Evolutionary conservation across 2,888 invertebrate genomes (phyloP), one percentile per base, ranked within the genome.

Genomic region (Drosophila fungiperda): DNA sequence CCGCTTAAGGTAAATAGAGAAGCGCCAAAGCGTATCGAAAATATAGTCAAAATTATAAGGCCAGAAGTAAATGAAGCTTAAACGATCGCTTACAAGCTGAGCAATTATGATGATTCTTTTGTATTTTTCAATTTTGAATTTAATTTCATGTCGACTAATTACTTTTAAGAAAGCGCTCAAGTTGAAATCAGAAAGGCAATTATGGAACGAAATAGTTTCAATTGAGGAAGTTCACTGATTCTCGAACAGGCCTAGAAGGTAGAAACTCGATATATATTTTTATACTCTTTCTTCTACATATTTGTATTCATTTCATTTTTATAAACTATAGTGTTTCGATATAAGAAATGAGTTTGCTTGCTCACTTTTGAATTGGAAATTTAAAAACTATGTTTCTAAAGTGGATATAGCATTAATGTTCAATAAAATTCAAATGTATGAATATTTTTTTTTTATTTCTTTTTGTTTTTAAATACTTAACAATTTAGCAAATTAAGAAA

Each of bases 161-260:
- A 15, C n/a, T 7, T 15, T 23, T 0, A 15, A 23, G 23, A 23
- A 48, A 11, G 33, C 12, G 40, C 42, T 32, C 1, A 26, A 20
- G 32, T 33, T 52, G 11, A 32, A 63, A 50, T 52, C 50, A 59
- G 26, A 29, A 33, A 33, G 12, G 49, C 42, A 73, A 73, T 54
- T 73, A 59, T 72, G 73, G 32, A n/a, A 33, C 49, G 63, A 40
- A 38, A 33, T 63, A 49, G 29, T 38, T 35, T 40, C 26, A 62
- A 75, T 63, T 75, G 23, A 32, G 57, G 40, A 42, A 57, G 42
- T 58, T 26, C 12, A 45, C 15, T 26, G 54, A 40, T 48, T 42
- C 58, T 20, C 42, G 64, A 49, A 66, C 33, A 40, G 50, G 29
- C 23, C 6, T n/a, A 50, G 11, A 50, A 29, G 11, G 6, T 29